Evolutionary conservation across 2,797 vertebrate species (phyloP).

Genomic region (Acanthornis magna): DNA sequence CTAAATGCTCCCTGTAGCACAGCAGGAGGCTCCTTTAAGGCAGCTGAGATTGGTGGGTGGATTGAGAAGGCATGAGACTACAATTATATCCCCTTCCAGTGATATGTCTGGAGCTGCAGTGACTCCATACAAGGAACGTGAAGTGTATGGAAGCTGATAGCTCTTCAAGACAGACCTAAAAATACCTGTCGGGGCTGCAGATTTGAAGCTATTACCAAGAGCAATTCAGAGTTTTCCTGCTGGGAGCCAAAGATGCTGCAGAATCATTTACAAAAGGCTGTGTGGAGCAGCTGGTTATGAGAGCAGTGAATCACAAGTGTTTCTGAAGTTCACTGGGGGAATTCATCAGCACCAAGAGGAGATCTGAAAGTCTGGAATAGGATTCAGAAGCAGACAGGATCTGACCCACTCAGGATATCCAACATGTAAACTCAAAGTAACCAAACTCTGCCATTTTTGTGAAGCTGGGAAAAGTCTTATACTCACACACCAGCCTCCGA

Average conservation of each 20-base stretch:
- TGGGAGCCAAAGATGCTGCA: conserved; percentile 54
- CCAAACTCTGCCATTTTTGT: not conserved
- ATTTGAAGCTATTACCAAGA: conserved; percentile 62
- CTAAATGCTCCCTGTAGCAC: conserved; percentile 59
- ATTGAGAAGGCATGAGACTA: conserved; percentile 64
- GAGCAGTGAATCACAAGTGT: not conserved
- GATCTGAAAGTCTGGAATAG: not conserved
- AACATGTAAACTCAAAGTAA: not conserved
- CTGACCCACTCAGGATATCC: not conserved
- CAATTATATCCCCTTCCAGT: conserved; percentile 75
- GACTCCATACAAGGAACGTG: conserved; percentile 70
- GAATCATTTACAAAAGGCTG: conserved; percentile 43
- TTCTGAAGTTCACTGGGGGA: not conserved
- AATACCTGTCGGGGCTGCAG: conserved; percentile 73
- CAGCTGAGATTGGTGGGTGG: conserved; percentile 73
- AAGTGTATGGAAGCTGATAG: conserved; percentile 61
- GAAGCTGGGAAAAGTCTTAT: not conserved
- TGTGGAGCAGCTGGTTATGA: conserved; percentile 11
- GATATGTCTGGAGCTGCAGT: conserved; percentile 67
- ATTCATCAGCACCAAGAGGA: not conserved
- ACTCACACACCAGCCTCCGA: not conserved
- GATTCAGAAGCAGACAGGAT: not conserved
- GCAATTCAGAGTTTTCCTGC: conserved; percentile 63
- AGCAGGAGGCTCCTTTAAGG: conserved; percentile 70
- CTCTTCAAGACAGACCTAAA: conserved; percentile 76